These are phyloP conservation scores for Crossocerus cetratus DNA, from an alignment of 2,888 invertebrate genomes.

Conservation along the genomic window DNA sequence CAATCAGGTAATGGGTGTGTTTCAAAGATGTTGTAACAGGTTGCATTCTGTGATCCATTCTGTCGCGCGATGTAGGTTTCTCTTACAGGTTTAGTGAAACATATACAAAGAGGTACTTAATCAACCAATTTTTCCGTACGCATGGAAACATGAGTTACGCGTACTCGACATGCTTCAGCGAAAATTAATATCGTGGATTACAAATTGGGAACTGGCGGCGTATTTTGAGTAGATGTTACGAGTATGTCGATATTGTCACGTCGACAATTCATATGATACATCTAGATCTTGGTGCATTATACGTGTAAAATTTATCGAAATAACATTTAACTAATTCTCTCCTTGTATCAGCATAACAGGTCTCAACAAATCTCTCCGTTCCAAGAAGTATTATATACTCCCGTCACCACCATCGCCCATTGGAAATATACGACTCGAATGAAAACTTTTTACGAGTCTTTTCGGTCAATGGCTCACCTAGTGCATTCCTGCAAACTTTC, in stretches of 20 bases:
- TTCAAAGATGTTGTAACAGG: constrained; percentile 31
- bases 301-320: constrained; percentile 34
- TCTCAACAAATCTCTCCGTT: constrained; percentile 19
- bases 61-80: constrained; percentile 14
- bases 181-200: too few relatives aligned
- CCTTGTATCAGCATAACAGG: neutral
- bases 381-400: neutral
- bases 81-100: constrained; percentile 7
- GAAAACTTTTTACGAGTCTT: neutral
- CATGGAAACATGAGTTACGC: too few relatives aligned
- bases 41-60: constrained; percentile 18
- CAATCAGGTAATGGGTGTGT: constrained; percentile 61
- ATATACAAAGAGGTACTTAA: constrained; percentile 45
- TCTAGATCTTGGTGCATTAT: neutral
- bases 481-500: neutral
- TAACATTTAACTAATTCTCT: constrained; percentile 16
- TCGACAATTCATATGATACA: constrained; percentile 10
- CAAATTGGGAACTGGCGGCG: too few relatives aligned
- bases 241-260: neutral
- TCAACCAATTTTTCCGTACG: constrained; percentile 15
- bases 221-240: too few relatives aligned
- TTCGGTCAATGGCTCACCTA: neutral
- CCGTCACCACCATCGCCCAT: neutral
- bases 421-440: neutral
- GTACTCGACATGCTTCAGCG: too few relatives aligned